These are phyloP conservation scores for Dasyprocta punctata DNA, from an alignment of 2,113 vertebrate genomes.

Conservation along the genomic window DNA sequence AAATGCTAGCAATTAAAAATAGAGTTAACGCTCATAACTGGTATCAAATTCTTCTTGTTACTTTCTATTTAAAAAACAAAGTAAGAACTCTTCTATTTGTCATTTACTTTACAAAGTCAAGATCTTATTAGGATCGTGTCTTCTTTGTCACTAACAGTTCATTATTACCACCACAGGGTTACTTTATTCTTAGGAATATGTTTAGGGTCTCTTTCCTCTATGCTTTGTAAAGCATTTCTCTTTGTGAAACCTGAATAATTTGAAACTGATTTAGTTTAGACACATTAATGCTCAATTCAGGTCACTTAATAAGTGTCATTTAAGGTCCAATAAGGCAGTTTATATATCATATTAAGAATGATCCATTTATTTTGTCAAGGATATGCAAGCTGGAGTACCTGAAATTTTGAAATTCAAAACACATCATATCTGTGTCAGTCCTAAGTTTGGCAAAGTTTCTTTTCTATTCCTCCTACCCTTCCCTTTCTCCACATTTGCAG, in stretches of 20 bases:
- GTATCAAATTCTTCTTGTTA: not conserved
- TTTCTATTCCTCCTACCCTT: not conserved
- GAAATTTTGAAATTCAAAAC: conserved; percentile 29
- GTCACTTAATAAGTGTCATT: not conserved
- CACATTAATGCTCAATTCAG: not conserved
- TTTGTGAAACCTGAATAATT: not conserved
- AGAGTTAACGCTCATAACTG: not conserved
- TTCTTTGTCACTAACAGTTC: not conserved
- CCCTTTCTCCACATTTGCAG: not conserved
- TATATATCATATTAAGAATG: not conserved
- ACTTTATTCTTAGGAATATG: conserved; percentile 25
- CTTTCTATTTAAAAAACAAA: conserved; percentile 4
- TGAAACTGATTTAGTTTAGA: conserved; percentile 8
- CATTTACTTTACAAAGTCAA: conserved; percentile 19
- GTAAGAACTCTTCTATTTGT: not conserved
- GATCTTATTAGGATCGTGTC: not conserved
- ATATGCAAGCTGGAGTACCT: not conserved
- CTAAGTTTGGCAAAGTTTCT: not conserved
- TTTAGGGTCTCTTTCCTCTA: not conserved
- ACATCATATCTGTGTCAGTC: not conserved
- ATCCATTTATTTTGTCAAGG: not conserved
- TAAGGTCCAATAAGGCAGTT: conserved; percentile 5
- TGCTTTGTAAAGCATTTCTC: not conserved
- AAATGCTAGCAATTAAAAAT: not conserved
- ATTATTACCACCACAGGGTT: not conserved